Evolutionary conservation across 1,140 invertebrate species (phyloP), one percentile per base, ranked within the genome.

Genomic region (Eurytemora carolleeae): DNA sequence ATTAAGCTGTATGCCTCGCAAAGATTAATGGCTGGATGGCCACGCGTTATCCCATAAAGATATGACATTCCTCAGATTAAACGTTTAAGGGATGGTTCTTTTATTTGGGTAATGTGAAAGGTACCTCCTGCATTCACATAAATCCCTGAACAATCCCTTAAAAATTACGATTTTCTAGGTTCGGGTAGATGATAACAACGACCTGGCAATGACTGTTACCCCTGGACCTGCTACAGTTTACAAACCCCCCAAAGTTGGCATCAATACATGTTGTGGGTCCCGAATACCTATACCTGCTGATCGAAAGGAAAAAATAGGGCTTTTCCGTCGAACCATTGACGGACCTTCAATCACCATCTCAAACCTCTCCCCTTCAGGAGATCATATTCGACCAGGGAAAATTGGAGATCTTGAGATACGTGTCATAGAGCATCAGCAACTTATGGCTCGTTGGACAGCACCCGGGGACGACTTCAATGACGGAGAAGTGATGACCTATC

Each of bases 391-490:
- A 2, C 73, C 73, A 0, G 65, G 64, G 18, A 61, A 69, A 63
- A 67, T 74, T 24, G 66, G 66, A 0, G 72, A 74, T 60, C 67
- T 74, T 3, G 56, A 64, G 1, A 58, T 66, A 17, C 55, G 60
- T 12, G 65, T 67, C 53, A 63, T 63, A 12, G 68, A 67, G 16
- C 65, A 66, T 18, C 58, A 19, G 3, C 65, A 65, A 55, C 65
- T 73, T 1, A 63, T 62, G 2, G 63, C 71, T 12, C 53, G 62
- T 20, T 71, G 69, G 69, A 70, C 70, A 0, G 69, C 70, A 1
- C 66, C 68, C 12, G 70, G 70, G 1, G 68, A 69, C 21, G 69
- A 71, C 58, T 70, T 65, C 58, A 68, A 71, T 57, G 63, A 59
- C 59, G 67, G 68, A 20, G 64, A 64, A 18, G 67, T 66, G 12